Evolutionary conservation across 1,140 invertebrate genomes (phyloP).

Genomic region (Andricus grossulariae): DNA sequence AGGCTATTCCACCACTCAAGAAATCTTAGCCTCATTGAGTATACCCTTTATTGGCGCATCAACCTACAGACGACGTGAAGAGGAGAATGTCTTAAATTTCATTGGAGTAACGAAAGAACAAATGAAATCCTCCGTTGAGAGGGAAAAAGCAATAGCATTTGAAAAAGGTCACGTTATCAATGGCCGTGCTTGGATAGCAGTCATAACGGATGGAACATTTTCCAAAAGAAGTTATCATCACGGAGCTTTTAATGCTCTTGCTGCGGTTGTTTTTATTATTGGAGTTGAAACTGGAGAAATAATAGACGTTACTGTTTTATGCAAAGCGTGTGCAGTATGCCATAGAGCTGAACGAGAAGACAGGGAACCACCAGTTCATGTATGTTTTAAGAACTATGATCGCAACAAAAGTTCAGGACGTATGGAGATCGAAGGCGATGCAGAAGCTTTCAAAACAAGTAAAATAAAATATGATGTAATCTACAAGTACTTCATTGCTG

Average conservation of each 20-base stretch:
- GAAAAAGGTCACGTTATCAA: constrained; percentile 40
- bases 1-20: too few species aligned
- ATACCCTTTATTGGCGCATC: too few species aligned
- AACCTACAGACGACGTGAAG: too few species aligned
- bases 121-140: too few species aligned
- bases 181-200: constrained; percentile 55
- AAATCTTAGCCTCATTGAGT: too few species aligned
- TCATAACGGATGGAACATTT: constrained; percentile 60
- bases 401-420: constrained; percentile 52
- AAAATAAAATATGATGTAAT: constrained; percentile 61
- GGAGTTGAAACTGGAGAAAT: constrained; percentile 50
- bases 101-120: too few species aligned
- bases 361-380: constrained; percentile 42
- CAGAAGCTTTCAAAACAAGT: constrained; percentile 65
- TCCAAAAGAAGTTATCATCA: constrained; percentile 59
- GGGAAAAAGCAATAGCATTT: too few species aligned
- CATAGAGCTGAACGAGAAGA: constrained; percentile 23
- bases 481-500: constrained; percentile 67
- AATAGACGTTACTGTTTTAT: constrained; percentile 53
- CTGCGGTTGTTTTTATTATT: constrained; percentile 58
- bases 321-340: constrained; percentile 60
- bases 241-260: constrained; percentile 58
- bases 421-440: constrained; percentile 71
- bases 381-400: constrained; percentile 59
- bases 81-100: too few species aligned